These are phyloP conservation scores for Trichacis sp. DNA, from an alignment of 2,888 invertebrate genomes.

Conservation along the genomic window DNA sequence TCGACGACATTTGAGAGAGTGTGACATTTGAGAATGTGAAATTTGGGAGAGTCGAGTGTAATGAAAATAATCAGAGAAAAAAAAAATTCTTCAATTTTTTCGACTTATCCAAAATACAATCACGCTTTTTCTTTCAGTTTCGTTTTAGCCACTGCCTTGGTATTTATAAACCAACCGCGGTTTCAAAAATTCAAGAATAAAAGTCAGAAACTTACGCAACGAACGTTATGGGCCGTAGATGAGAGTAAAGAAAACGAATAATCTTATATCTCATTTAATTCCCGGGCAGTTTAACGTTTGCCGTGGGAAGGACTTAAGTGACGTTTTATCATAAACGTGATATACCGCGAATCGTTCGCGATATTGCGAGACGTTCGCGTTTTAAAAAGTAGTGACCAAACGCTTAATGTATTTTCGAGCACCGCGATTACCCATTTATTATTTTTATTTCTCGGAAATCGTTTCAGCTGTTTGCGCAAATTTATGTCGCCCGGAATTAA, in stretches of 20 bases:
- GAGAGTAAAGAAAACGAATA: conserved; percentile 6
- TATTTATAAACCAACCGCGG: not conserved
- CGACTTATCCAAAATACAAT: too few species aligned
- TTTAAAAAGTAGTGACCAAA: conserved; percentile 13
- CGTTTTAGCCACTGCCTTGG: not conserved
- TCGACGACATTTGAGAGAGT: too few species aligned
- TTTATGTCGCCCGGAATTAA: conserved; percentile 19
- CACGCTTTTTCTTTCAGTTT: not conserved
- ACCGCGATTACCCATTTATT: conserved; percentile 4
- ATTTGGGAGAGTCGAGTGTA: too few species aligned
- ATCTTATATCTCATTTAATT: conserved; percentile 11
- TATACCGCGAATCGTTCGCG: conserved; percentile 2
- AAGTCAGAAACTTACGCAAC: conserved; percentile 38
- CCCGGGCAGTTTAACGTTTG: conserved; percentile 4
- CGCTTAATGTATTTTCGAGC: conserved; percentile 8
- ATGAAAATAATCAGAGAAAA: too few species aligned
- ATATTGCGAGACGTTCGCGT: conserved; percentile 8
- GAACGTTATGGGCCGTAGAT: conserved; percentile 23
- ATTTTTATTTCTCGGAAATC: conserved; percentile 21
- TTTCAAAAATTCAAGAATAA: not conserved
- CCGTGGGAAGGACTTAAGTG: conserved; percentile 5
- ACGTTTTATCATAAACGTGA: conserved; percentile 14
- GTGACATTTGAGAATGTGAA: too few species aligned
- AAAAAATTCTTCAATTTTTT: too few species aligned
- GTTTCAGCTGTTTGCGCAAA: conserved; percentile 18